Evolutionary conservation across 2,113 vertebrate species (phyloP).

Genomic region (Urocynchramus pylzowi): DNA sequence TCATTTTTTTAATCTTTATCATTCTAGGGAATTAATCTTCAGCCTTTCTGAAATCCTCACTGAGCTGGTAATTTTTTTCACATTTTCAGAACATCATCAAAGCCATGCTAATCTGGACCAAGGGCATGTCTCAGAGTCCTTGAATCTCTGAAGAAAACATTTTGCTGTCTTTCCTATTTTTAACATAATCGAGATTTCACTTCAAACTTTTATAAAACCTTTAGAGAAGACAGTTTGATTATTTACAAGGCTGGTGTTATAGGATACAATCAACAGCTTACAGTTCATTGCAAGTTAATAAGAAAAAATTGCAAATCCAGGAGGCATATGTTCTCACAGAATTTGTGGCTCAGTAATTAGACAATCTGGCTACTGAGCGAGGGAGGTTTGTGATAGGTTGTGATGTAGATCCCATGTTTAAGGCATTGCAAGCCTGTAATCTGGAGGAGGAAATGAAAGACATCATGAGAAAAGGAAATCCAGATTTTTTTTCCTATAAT

Average conservation of each 20-base stretch:
- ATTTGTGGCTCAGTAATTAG: neutral
- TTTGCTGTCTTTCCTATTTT: neutral
- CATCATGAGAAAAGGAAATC: neutral
- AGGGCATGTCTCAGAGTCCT: neutral
- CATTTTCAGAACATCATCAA: neutral
- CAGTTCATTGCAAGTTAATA: neutral
- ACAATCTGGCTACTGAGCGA: neutral
- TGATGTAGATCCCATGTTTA: neutral
- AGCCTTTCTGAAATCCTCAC: neutral
- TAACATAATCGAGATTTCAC: neutral
- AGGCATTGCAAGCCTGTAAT: neutral
- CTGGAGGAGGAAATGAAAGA: neutral
- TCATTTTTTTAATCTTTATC: neutral
- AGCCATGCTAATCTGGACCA: neutral
- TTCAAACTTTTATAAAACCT: neutral
- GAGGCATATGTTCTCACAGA: neutral
- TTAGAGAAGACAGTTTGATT: neutral
- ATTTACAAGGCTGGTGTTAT: neutral
- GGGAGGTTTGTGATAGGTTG: neutral
- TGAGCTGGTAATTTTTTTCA: neutral
- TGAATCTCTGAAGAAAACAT: neutral
- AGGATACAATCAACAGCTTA: neutral
- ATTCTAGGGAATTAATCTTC: neutral
- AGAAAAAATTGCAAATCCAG: neutral
- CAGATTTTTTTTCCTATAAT: neutral